Evolutionary conservation across 2,113 vertebrate species (phyloP).

Genomic region (Microtus richardsoni): DNA sequence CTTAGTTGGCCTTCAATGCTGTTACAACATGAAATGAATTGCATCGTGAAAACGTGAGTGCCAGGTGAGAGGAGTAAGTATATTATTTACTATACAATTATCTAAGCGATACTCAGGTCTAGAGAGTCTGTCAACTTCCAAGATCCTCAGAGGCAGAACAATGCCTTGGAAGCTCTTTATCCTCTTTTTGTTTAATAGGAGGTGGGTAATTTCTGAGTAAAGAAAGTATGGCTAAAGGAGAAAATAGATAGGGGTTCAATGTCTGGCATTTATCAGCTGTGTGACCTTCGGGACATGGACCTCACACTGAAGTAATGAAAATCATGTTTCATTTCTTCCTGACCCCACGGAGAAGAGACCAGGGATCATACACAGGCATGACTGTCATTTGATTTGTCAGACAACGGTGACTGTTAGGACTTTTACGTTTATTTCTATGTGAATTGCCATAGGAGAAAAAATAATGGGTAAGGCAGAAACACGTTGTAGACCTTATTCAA

Average conservation of each 20-base stretch:
- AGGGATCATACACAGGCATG: neutral
- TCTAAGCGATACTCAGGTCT: neutral
- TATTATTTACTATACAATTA: neutral
- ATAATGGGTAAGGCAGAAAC: neutral
- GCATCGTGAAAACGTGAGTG: neutral
- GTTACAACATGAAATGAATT: slow-evolving; percentile 5
- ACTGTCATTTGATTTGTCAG: neutral
- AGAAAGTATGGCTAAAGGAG: neutral
- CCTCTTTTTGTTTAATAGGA: neutral
- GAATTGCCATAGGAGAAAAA: neutral
- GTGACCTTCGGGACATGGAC: neutral
- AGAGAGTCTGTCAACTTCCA: neutral
- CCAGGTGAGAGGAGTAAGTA: neutral
- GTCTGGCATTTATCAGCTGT: neutral
- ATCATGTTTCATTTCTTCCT: neutral
- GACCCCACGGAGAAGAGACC: neutral
- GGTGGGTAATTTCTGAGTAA: neutral
- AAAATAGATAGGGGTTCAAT: neutral
- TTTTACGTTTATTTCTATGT: neutral
- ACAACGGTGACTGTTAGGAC: neutral
- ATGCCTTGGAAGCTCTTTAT: neutral
- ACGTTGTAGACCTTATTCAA: neutral
- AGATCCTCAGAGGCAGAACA: neutral
- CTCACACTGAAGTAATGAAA: neutral
- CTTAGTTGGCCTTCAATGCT: neutral